These are phyloP conservation scores for Mesodorylaimus sp. DNA, from an alignment of 2,888 invertebrate genomes.

Conservation along the genomic window DNA sequence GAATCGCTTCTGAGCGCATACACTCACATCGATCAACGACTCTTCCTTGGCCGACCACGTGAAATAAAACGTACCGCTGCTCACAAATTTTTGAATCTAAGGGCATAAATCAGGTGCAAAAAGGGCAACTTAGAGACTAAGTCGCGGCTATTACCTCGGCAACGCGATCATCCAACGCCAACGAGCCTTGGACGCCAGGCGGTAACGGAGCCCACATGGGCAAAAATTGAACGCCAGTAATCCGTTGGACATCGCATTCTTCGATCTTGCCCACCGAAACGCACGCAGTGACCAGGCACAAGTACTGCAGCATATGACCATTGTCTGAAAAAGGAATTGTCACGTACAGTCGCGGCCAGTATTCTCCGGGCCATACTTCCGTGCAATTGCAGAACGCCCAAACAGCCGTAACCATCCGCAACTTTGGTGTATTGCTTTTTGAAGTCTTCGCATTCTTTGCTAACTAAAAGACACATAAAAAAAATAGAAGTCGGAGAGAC, in stretches of 20 bases:
- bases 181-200: conserved; percentile 7
- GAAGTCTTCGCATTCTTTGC: conserved; percentile 69
- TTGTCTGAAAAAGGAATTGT: conserved; percentile 40
- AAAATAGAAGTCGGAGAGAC: background rate
- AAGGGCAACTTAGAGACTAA: too few relatives aligned
- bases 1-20: conserved; percentile 73
- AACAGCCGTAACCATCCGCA: conserved; percentile 80
- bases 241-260: conserved; percentile 79
- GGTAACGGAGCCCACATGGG: conserved; percentile 41
- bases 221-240: conserved; percentile 74
- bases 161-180: conserved; percentile 34
- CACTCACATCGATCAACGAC: conserved; percentile 61
- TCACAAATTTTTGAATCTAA: conserved; percentile 56
- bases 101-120: background rate
- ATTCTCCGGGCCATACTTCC: background rate
- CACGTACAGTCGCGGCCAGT: background rate
- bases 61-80: conserved; percentile 97
- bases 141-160: conserved; percentile 32
- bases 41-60: conserved; percentile 48
- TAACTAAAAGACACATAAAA: conserved; percentile 37
- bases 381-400: conserved; percentile 62
- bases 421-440: conserved; percentile 73
- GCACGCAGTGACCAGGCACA: conserved; percentile 84
- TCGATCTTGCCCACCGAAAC: conserved; percentile 87
- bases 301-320: conserved; percentile 41